Evolutionary conservation across 1,140 invertebrate genomes (phyloP).

Genomic region (Archegozetes longisetosus): DNA sequence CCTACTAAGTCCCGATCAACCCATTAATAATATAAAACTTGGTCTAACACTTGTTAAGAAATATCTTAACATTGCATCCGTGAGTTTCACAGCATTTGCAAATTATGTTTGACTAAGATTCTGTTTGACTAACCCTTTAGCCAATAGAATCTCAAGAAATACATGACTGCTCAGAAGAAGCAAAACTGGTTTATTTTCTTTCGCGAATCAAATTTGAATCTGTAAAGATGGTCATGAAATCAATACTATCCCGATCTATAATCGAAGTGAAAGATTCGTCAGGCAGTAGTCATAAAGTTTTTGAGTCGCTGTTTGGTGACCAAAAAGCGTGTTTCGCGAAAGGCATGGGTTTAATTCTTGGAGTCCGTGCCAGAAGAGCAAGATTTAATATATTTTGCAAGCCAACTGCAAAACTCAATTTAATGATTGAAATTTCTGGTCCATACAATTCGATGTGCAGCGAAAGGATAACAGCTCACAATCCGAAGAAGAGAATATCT

Average conservation of each 20-base stretch:
- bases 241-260: neutral
- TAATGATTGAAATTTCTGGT: constrained; percentile 22
- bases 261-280: neutral
- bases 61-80: constrained; percentile 26
- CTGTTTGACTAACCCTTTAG: constrained; percentile 11
- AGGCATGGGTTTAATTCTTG: constrained; percentile 22
- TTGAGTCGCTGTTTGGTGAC: neutral
- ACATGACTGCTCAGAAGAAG: constrained; percentile 14
- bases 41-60: constrained; percentile 27
- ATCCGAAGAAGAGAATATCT: neutral
- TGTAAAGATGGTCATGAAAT: constrained; percentile 6
- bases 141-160: constrained; percentile 15
- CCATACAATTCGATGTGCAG: constrained; percentile 15
- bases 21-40: constrained; percentile 28
- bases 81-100: constrained; percentile 17
- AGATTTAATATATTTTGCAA: constrained; percentile 20
- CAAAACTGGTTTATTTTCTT: constrained; percentile 16
- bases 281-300: neutral
- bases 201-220: constrained; percentile 15
- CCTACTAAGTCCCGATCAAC: constrained; percentile 27
- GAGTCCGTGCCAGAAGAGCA: constrained; percentile 17
- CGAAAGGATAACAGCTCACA: constrained; percentile 9
- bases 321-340: constrained; percentile 17
- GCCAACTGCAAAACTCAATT: constrained; percentile 11
- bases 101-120: neutral